phyloP scores from a whole-genome alignment of 2,888 invertebrate genomes.

The Eupithecia subumbrata region DNA sequence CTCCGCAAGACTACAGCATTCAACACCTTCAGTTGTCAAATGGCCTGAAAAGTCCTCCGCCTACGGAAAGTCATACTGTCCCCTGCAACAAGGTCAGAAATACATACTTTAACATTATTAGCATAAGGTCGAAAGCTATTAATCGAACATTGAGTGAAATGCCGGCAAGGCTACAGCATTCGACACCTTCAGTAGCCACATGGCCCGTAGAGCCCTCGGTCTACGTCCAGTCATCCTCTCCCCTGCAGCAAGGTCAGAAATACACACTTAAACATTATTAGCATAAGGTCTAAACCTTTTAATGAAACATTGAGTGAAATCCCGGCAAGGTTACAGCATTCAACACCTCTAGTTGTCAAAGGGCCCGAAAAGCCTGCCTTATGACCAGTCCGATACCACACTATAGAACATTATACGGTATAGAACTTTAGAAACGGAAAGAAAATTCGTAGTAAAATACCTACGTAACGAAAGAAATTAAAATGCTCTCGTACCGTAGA shows the following conservation, averaged over 20 bases:
- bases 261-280: background rate
- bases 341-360: constrained; percentile 78
- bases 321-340: constrained; percentile 74
- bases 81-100: constrained; percentile 71
- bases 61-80: constrained; percentile 61
- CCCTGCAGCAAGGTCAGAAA: constrained; percentile 71
- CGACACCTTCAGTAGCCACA: constrained; percentile 78
- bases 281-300: background rate
- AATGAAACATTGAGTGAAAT: background rate
- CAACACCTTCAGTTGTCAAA: constrained; percentile 78
- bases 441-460: background rate
- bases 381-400: no score
- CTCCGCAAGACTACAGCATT: constrained; percentile 79
- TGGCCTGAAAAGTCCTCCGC: constrained; percentile 68
- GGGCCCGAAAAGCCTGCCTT: constrained; percentile 65
- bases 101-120: background rate
- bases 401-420: no score
- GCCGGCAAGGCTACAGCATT: constrained; percentile 80
- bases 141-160: constrained; percentile 49
- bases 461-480: background rate
- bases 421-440: background rate
- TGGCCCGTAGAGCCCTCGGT: constrained; percentile 67
- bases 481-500: background rate
- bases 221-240: constrained; percentile 60
- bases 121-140: background rate